phyloP scores from a whole-genome alignment of 2,888 invertebrate genomes.

The Schizotus pectinicornis region DNA sequence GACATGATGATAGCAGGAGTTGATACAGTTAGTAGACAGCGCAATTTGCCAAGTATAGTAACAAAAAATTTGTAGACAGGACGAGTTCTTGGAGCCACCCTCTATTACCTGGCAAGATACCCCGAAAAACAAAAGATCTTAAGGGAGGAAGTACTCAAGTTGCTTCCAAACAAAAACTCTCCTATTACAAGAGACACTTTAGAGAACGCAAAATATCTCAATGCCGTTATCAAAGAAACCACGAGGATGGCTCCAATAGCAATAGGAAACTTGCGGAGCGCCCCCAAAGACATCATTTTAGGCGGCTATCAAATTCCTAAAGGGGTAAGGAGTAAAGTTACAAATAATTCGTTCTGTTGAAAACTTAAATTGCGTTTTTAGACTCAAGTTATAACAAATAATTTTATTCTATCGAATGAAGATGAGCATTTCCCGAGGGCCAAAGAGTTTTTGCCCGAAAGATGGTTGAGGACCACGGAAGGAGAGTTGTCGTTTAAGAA shows the following conservation, averaged over 20 bases:
- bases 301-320: conserved; percentile 51
- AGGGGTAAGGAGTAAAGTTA: conserved; percentile 41
- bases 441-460: conserved; percentile 47
- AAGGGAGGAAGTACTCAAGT: conserved; percentile 49
- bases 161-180: conserved; percentile 41
- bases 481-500: conserved; percentile 41
- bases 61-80: conserved; percentile 52
- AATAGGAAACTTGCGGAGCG: conserved; percentile 34
- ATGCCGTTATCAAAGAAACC: conserved; percentile 69
- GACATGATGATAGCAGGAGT: conserved; percentile 75
- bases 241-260: conserved; percentile 53
- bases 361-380: conserved; percentile 14
- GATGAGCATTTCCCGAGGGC: conserved; percentile 35
- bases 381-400: conserved; percentile 31
- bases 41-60: conserved; percentile 52
- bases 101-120: conserved; percentile 57
- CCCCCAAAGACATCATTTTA: conserved; percentile 48
- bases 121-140: conserved; percentile 55
- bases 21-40: conserved; percentile 67
- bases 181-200: conserved; percentile 51
- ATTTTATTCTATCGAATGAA: conserved; percentile 18
- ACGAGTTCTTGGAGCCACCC: conserved; percentile 53
- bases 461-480: conserved; percentile 42
- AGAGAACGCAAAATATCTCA: conserved; percentile 59
- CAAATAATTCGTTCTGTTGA: background rate